Evolutionary conservation across 1,140 invertebrate genomes (phyloP).

Genomic region (Ericerus pela): DNA sequence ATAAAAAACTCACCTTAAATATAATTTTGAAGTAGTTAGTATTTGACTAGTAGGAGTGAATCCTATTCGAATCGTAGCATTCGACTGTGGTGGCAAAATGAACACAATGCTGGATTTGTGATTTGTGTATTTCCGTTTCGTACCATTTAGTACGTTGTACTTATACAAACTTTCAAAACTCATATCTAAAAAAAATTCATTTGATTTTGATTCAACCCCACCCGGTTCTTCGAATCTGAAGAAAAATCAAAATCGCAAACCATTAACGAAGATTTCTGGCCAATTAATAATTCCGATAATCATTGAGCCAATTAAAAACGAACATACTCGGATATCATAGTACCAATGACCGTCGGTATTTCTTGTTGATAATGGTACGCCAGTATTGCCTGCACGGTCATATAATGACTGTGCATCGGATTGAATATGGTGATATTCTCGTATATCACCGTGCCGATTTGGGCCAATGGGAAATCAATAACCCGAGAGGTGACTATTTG

Average conservation of each 20-base stretch:
- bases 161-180: not conserved
- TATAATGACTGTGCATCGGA: slow-evolving; percentile 38
- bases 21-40: not conserved
- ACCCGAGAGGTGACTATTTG: slow-evolving; percentile 36
- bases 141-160: not conserved
- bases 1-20: not conserved
- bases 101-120: not conserved
- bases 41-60: not conserved
- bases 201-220: not conserved
- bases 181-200: slow-evolving; percentile 6
- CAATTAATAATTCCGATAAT: too few relatives aligned
- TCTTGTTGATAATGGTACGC: not conserved
- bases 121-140: not conserved
- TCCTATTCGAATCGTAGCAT: not conserved
- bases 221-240: not conserved
- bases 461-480: slow-evolving; percentile 61
- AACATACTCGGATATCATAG: not conserved
- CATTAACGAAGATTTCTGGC: not conserved
- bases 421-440: slow-evolving; percentile 43
- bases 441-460: slow-evolving; percentile 61
- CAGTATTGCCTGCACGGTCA: slow-evolving; percentile 43
- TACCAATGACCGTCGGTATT: not conserved
- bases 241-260: not conserved
- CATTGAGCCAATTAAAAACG: too few relatives aligned
- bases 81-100: not conserved